A percentile compares a stretch with the other conserved stretches of the same genome.
Conservation (phyloP, 2,888 invertebrate genomes). For the Thyatira batis region DNA sequence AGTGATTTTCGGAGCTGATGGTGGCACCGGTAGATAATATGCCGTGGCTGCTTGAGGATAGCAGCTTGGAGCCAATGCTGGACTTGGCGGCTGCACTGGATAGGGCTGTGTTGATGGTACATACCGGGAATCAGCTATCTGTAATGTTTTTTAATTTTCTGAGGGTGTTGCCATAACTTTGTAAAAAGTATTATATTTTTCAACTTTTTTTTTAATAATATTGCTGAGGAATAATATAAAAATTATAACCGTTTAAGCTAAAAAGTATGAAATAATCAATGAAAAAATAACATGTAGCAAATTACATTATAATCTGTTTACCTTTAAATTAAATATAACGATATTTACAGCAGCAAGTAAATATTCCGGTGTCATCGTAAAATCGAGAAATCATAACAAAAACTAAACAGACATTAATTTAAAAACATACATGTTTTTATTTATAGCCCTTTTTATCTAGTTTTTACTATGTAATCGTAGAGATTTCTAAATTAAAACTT, state of each 20-base stretch:
- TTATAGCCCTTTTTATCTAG: background rate
- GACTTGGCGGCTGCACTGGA: background rate
- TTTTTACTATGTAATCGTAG: background rate
- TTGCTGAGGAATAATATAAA: no score
- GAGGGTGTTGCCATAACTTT: no score
- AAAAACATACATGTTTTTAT: background rate
- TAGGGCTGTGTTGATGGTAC: background rate
- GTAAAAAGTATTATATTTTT: no score
- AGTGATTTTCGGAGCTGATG: constrained; percentile 29
- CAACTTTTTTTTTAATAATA: no score
- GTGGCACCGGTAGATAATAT: constrained; percentile 35
- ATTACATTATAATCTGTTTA: background rate
- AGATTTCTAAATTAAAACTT: background rate
- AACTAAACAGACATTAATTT: background rate
- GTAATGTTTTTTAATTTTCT: constrained; percentile 6
- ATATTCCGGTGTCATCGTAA: background rate
- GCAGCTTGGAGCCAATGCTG: constrained; percentile 22
- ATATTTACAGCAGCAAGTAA: background rate
- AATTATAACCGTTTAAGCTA: no score
- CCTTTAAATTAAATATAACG: background rate
- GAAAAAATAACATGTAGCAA: no score
- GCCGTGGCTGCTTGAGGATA: constrained; percentile 33
- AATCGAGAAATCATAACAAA: background rate
- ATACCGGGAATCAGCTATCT: constrained; percentile 17
- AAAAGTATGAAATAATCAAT: no score